Percentiles rank a stretch among this genome's conserved stretches.
Conservation (phyloP, 2,797 vertebrate species). For the Synaphobranchus kaupii region DNA sequence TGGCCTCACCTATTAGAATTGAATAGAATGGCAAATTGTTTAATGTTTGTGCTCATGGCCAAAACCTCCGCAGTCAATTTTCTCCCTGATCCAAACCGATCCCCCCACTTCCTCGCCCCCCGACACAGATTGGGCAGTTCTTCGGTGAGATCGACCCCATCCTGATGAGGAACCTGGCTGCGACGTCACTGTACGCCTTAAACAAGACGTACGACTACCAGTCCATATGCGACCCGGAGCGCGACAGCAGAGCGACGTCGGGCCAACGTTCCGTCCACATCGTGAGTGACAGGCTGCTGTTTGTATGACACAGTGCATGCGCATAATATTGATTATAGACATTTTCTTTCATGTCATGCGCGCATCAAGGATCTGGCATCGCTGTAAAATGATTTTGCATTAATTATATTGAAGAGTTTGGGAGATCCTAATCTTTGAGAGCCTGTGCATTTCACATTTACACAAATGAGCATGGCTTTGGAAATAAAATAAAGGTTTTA, state of each 20-base stretch:
- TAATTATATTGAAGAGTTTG: not conserved
- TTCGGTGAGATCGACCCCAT: slow-evolving; percentile 96
- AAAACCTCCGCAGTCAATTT: not conserved
- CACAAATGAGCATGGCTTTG: no score
- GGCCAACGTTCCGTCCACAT: slow-evolving; percentile 86
- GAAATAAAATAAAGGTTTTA: not conserved
- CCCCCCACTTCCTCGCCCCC: not conserved
- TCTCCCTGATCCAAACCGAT: not conserved
- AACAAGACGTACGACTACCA: slow-evolving; percentile 98
- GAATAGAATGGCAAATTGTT: no score
- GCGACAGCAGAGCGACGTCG: slow-evolving; percentile 88
- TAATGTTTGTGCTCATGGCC: no score
- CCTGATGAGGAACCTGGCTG: slow-evolving; percentile 90
- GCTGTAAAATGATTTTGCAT: not conserved
- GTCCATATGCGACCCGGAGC: slow-evolving; percentile 91
- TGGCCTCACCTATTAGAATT: no score
- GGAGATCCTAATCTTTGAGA: not conserved
- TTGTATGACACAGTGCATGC: not conserved
- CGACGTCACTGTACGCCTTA: slow-evolving; percentile 89
- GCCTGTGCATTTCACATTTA: not conserved
- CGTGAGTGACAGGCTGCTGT: slow-evolving; percentile 67
- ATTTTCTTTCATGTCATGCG: not conserved
- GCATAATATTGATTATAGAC: not conserved
- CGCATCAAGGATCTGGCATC: not conserved
- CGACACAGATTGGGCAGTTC: slow-evolving; percentile 89